Conservation (phyloP, 1,140 invertebrate genomes). For the Riptortus pedestris region DNA sequence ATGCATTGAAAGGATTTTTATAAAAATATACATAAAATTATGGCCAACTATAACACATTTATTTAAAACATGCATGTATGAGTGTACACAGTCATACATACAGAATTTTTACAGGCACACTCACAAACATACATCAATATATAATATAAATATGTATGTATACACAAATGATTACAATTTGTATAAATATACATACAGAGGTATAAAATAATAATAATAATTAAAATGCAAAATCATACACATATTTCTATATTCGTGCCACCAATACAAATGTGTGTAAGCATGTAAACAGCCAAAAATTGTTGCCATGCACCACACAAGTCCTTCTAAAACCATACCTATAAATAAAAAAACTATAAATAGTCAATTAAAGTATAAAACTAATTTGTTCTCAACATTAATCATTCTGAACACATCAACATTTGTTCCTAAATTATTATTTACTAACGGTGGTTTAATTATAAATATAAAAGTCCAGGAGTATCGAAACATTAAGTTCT, state of each 20-base stretch:
- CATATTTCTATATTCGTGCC: background rate
- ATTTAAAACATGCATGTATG: constrained; percentile 14
- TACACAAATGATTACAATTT: constrained; percentile 8
- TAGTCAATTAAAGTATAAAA: constrained; percentile 7
- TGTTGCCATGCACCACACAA: constrained; percentile 7
- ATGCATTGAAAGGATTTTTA: constrained; percentile 1
- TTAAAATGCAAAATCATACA: constrained; percentile 6
- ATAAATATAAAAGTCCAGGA: constrained; percentile 16
- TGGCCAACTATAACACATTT: constrained; percentile 17
- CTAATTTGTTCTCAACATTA: constrained; percentile 13
- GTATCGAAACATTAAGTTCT: constrained; percentile 18
- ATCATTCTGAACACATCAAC: constrained; percentile 9
- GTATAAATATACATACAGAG: constrained; percentile 12
- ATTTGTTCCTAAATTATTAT: constrained; percentile 16
- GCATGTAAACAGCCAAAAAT: background rate
- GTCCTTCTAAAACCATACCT: background rate
- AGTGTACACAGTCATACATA: constrained; percentile 12
- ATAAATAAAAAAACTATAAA: constrained; percentile 17
- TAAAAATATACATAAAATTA: constrained; percentile 18
- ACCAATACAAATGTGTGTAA: constrained; percentile 11
- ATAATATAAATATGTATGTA: constrained; percentile 10
- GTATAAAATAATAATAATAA: constrained; percentile 12
- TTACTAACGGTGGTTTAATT: constrained; percentile 24
- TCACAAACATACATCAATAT: background rate
- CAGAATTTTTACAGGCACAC: constrained; percentile 2